Percentiles rank a stretch among this genome's conserved stretches.
Conservation (phyloP, 2,113 vertebrate genomes). For the rat (Rattus norvegicus) region GRCr8 NC_086025.1:112265001-112265500, state of each 20-base stretch:
- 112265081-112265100: background rate
- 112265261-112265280: background rate
- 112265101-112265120: background rate
- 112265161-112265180: background rate
- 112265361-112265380: background rate
- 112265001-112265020: background rate
- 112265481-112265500: background rate
- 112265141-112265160: background rate
- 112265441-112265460: background rate
- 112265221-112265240: too few species aligned
- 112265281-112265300: background rate
- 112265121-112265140: too few species aligned
- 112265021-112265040: background rate
- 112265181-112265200: background rate
- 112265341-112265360: background rate
- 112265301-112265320: background rate
- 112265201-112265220: background rate
- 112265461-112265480: constrained; percentile 31
- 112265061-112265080: background rate
- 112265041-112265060: constrained; percentile 52
- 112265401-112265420: background rate
- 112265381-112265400: background rate
- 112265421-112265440: constrained; percentile 55
- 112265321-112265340: background rate
- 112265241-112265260: background rate